phyloP scores from a whole-genome alignment of 2,888 invertebrate genomes.

The Stenotaenia linearis region DNA sequence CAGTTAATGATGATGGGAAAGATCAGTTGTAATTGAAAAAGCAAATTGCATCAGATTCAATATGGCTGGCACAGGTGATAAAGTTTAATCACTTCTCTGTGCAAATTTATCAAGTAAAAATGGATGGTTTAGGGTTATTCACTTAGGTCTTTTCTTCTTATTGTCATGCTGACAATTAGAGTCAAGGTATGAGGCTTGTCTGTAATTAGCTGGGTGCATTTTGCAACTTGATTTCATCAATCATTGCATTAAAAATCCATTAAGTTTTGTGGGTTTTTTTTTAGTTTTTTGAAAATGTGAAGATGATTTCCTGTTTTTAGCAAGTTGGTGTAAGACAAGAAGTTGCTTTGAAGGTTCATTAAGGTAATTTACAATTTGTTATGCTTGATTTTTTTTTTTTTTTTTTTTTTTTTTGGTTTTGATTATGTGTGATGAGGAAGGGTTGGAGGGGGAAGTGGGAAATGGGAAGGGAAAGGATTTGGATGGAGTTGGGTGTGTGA shows the following conservation, averaged over 20 bases:
- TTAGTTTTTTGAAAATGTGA: neutral
- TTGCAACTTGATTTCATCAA: neutral
- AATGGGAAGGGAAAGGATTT: too few relatives aligned
- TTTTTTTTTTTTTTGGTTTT: neutral
- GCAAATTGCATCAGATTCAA: neutral
- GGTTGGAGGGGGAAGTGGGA: too few relatives aligned
- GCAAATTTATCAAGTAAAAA: too few relatives aligned
- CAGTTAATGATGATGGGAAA: neutral
- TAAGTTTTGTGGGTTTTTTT: neutral
- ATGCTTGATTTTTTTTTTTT: neutral
- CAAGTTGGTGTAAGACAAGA: neutral
- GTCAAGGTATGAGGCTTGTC: neutral
- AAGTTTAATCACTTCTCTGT: too few relatives aligned
- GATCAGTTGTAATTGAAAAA: neutral
- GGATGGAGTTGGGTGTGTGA: too few relatives aligned
- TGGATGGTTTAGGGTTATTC: too few relatives aligned
- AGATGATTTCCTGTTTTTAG: too few relatives aligned
- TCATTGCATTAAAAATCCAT: neutral
- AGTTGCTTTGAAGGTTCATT: neutral
- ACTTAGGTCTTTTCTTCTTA: neutral
- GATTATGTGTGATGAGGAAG: too few relatives aligned
- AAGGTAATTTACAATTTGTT: neutral
- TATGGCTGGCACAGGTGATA: neutral
- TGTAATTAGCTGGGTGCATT: neutral
- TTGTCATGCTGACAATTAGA: neutral